Base-by-base conservation (phyloP, 2,888 invertebrate species). In the Zelleria hepariella region DNA sequence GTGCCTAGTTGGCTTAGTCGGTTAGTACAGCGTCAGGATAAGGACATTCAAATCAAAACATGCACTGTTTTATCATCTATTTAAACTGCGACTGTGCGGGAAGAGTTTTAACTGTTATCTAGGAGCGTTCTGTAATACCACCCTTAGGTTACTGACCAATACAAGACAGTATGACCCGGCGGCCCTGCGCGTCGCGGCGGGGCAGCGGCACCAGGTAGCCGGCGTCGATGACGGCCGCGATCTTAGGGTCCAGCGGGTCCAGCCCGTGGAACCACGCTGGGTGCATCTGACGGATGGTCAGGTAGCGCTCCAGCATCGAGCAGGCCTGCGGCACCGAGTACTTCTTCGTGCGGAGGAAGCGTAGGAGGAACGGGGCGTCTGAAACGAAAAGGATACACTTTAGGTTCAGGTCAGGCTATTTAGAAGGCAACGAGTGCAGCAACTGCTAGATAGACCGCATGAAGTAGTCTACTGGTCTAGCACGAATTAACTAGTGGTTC, bases 281-380 rank as follows among this genome's bases (percentile, higher is more conserved):
- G 71, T 95, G 94, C 69, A 96, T 88, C 76, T 96, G 95, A 5
- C 97, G 90, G 65, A 96, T 94, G 27, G 94, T 94, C 59, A 97
- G 86, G 78, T 97, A 97, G 57, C 95, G 92, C 77, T 97, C 96
- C 65, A 97, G 80, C 93, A 97, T 94, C 63, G 95, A 94, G 69
- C 96, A 95, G 0, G 97, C 94, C 75, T 94, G 92, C 0, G 95
- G 94, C 21, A 97, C 92, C 42, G 95, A 95, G 82, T 95, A 97
- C 77, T 96, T 97, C 80, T 96, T 95, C 52, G 95, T 95, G 48
- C 96, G 91, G 15, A 97, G 91, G 71, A 97, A 97, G 54, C 96
- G 91, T 51, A 97, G 87, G 18, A 96, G 89, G 74, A 97, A 97
- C 6, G 93, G 91, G 0, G 94, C 83, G 74, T 96, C 96, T 91